Base-by-base conservation (phyloP, 2,888 invertebrate species). In the Alitta virens region DNA sequence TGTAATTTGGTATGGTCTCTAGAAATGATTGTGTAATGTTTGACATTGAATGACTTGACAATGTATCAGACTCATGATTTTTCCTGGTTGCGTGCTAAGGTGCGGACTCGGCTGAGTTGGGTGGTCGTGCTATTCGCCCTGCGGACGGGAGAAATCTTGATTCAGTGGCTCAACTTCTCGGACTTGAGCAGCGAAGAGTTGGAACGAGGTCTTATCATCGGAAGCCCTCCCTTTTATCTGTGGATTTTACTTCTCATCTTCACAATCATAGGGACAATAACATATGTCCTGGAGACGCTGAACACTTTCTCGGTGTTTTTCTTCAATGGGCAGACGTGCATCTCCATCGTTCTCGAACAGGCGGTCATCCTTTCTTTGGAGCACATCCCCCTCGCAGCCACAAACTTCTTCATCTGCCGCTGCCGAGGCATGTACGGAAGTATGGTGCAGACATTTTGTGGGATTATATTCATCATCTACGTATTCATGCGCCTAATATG, bases 311-410 rank as follows among this genome's bases (percentile, higher is more conserved):
- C 63, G 2, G 64, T 66, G 23, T 40, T 68, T 33, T 63, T 38
- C 54, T 27, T 53, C 24, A 49, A 52, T 2, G 25, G 60, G 25
- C 50, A 46, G 3, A 63, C 63, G 43, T 54, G 23, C 18, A 42
- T 66, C n/a, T 53, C 66, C 9, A 57, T 67, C 23, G 60, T 67
- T 46, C 49, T 61, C 38, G 67, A 67, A 43, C 55, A 68, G 43
- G 52, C 55, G 26, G 21, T 59, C 26, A 56, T 60, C 2, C 43
- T 69, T 14, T 38, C 58, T 2, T 24, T 64, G 25, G 63, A 65
- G 49, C 59, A 67, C 50, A 64, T 69, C 21, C 69, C 69, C n/a
- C 58, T 69, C 42, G 52, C 63, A 9, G 63, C 66, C 2, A 53
- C 64, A 40, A 68, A 64, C 27, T 69, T 63, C 59, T 65, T 67